Base-by-base conservation (phyloP, 1,140 invertebrate genomes). In the Tetragonula clypearis region DNA sequence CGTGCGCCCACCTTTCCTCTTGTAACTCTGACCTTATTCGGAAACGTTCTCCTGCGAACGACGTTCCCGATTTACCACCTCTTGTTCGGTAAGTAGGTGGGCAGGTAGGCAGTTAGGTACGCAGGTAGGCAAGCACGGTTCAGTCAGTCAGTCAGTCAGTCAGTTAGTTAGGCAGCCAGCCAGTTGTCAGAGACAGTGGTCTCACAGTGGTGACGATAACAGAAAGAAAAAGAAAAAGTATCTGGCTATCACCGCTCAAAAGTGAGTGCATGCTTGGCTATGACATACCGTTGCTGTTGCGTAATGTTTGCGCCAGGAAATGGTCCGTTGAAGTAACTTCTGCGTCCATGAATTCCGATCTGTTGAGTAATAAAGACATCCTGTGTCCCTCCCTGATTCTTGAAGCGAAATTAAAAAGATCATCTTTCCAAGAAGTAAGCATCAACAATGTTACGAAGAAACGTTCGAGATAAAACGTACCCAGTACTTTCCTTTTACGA, bases 11-110 rank as follows among this genome's bases (percentile, higher is more conserved):
- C 94, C 90, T 92, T 89, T 88, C 89, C 88, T 87, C 90, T 91
- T 89, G 91, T 88, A 86, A 90, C 87, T 92, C 92, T 94, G 91
- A 93, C 94, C 93, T 94, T 94, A 94, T 94, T 94, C 93, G 93
- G 93, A 94, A 92, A 93, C 92, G 93, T 93, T 93, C 92, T 92
- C 89, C 88, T 80, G 81, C 58, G 80, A 58, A 80, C 87, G 77
- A 78, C 84, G 88, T 86, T 85, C 87, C 87, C 85, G 87, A 90
- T 88, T 85, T 88, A 86, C 69, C 89, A 82, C 72, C 73, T 88
- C 80, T 66, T 77, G 68, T 6, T 55, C 71, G 73, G 56, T 66
- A 84, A 62, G 75, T 85, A 88, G 87, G 87, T 82, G 87, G 87
- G 49, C 30, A 80, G 62, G 83, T 86, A 88, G 87, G 87, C 75